Base-by-base conservation (phyloP, 2,113 vertebrate genomes). In the Mastomys natalensis region DNA sequence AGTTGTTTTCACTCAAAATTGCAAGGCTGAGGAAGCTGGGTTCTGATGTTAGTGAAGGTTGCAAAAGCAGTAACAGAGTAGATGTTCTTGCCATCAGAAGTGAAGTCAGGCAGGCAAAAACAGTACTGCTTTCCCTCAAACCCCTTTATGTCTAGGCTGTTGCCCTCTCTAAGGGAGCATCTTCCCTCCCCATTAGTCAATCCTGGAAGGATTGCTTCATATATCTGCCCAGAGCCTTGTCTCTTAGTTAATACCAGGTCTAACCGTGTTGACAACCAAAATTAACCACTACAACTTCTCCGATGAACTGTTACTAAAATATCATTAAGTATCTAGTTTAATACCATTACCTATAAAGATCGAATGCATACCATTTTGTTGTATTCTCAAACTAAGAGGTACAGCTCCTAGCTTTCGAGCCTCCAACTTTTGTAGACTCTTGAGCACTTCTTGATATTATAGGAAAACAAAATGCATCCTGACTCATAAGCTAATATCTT, bases 301-400 rank as follows among this genome's bases (percentile, higher is more conserved):
- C 77, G 72, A 34, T 88, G 26, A 95, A 81, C 92, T 70, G 68
- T 90, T 70, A 77, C 81, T 87, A 86, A 94, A 87, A 76, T 77
- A 40, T 5, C 45, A 51, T 90, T 73, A 72, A 37, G 53, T 80
- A 70, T 8, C 22, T 64, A 48, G 2, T 43, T 87, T 92, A 60
- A 76, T 7, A 6, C 2, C 9, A 22, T 17, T 84, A 19, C 43
- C 37, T 60, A 8, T 53, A 40, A 89, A 21, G 8, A 51, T 22
- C 5, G 24, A 40, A 29, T 34, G 37, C 34, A 13, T 51, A 43
- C 40, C 48, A 89, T 91, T 80, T 70, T 74, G 40, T 17, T 43
- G 2, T 74, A 2, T 84, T 26, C 45, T 43, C 68, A 64, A 17
- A 81, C 58, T 15, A 74, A 87, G 24, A 76, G 40, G n/a, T 62